These are phyloP conservation scores for Protodeltote pygarga DNA, from an alignment of 2,888 invertebrate genomes.

Conservation along the genomic window DNA sequence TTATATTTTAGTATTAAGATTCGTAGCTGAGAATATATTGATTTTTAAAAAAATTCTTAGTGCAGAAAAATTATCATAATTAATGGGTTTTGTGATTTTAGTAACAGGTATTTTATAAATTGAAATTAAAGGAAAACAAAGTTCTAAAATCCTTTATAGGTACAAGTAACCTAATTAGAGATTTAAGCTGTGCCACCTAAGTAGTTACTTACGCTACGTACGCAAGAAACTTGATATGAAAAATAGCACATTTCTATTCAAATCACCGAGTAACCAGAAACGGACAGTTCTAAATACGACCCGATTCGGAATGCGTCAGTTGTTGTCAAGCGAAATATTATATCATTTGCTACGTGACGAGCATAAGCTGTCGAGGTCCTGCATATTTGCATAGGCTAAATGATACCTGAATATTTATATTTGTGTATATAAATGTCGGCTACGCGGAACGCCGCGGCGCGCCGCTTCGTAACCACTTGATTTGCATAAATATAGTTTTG, in stretches of 20 bases:
- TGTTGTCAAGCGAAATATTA: constrained; percentile 41
- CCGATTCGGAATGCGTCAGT: constrained; percentile 31
- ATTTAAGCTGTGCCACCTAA: background rate
- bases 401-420: constrained; percentile 75
- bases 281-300: constrained; percentile 17
- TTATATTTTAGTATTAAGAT: background rate
- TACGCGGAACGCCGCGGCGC: constrained; percentile 65
- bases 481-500: constrained; percentile 62
- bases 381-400: constrained; percentile 75
- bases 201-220: background rate
- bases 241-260: constrained; percentile 21
- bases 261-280: constrained; percentile 17
- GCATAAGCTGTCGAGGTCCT: constrained; percentile 52
- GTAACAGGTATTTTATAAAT: too few species aligned
- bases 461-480: constrained; percentile 60
- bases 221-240: constrained; percentile 17
- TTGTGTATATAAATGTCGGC: constrained; percentile 65
- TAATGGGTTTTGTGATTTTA: too few species aligned
- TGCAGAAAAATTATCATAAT: background rate
- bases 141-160: too few species aligned
- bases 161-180: too few species aligned
- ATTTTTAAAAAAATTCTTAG: background rate
- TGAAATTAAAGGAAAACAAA: too few species aligned
- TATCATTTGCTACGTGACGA: constrained; percentile 48
- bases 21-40: too few species aligned